These are phyloP conservation scores for Atherinomorus stipes DNA, from an alignment of 2,113 vertebrate species.

Conservation along the genomic window DNA sequence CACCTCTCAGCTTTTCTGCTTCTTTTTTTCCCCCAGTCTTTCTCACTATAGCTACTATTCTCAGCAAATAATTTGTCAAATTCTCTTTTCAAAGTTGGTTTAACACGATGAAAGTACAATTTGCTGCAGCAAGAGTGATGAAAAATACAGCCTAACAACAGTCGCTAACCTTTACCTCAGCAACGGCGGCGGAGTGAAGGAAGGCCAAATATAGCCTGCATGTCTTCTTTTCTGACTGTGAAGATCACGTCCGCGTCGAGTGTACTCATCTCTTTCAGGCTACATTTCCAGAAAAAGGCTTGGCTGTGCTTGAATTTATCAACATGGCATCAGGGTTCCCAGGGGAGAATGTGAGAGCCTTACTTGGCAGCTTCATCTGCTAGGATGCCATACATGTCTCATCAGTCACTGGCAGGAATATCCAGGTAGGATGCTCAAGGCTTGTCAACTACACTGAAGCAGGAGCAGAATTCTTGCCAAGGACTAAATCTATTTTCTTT, in stretches of 20 bases:
- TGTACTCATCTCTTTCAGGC: conserved; percentile 19
- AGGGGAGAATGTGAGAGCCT: conserved; percentile 3
- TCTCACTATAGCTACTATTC: conserved; percentile 36
- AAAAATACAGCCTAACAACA: not conserved
- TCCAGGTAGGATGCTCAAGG: conserved; percentile 21
- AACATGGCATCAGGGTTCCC: conserved; percentile 7
- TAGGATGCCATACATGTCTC: conserved; percentile 29
- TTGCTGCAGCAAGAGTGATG: not conserved
- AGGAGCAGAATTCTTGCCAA: conserved; percentile 24
- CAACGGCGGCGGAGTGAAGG: conserved; percentile 2
- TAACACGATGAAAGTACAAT: conserved; percentile 6
- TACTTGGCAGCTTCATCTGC: conserved; percentile 39
- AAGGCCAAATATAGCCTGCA: conserved; percentile 2
- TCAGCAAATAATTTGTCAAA: conserved; percentile 46
- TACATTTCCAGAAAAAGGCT: conserved; percentile 14
- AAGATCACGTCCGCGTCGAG: conserved; percentile 1
- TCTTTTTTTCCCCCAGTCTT: not conserved
- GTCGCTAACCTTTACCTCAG: conserved; percentile 3
- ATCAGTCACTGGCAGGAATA: conserved; percentile 30
- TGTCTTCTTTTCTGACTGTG: not conserved
- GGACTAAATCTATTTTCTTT: conserved; percentile 4
- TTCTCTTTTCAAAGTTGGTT: conserved; percentile 39
- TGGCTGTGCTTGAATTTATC: conserved; percentile 19
- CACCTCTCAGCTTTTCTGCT: conserved; percentile 44
- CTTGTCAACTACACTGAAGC: conserved; percentile 24